Evolutionary conservation across 2,797 vertebrate species (phyloP).

Genomic region (Pachyuromys duprasi): DNA sequence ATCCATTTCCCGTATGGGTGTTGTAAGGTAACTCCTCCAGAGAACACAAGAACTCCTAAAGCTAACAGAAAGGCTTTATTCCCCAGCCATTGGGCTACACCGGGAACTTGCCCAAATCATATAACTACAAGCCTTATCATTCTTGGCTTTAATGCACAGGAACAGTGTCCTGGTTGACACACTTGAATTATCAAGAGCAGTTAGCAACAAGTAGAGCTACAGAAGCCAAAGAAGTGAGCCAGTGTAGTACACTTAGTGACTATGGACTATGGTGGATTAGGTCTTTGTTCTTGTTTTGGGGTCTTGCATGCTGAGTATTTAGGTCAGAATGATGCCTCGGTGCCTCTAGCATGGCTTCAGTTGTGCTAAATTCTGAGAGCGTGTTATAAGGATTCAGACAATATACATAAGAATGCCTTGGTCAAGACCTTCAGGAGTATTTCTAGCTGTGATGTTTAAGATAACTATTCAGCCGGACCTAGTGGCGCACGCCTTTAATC

Average conservation of each 20-base stretch:
- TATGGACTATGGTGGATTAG: no score
- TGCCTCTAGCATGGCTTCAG: not conserved
- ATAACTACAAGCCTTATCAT: not conserved
- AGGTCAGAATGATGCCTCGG: not conserved
- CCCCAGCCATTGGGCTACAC: not conserved
- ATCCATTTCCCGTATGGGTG: not conserved
- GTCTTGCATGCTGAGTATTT: not conserved
- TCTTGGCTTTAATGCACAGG: not conserved
- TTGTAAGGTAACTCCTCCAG: not conserved
- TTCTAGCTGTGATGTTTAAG: slow-evolving; percentile 6
- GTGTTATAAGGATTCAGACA: not conserved
- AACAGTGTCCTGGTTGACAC: not conserved
- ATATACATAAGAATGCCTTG: not conserved
- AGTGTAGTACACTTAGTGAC: not conserved
- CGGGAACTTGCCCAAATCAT: not conserved
- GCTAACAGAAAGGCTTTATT: not conserved
- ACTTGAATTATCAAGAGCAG: not conserved
- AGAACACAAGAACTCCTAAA: not conserved
- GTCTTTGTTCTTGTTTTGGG: not conserved
- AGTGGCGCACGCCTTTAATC: no score
- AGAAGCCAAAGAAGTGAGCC: not conserved
- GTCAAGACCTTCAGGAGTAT: not conserved
- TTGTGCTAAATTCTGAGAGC: not conserved
- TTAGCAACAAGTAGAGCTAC: not conserved
- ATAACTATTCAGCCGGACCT: not conserved